Conservation (phyloP, 1,140 invertebrate species). For the Diorhabda carinulata region DNA sequence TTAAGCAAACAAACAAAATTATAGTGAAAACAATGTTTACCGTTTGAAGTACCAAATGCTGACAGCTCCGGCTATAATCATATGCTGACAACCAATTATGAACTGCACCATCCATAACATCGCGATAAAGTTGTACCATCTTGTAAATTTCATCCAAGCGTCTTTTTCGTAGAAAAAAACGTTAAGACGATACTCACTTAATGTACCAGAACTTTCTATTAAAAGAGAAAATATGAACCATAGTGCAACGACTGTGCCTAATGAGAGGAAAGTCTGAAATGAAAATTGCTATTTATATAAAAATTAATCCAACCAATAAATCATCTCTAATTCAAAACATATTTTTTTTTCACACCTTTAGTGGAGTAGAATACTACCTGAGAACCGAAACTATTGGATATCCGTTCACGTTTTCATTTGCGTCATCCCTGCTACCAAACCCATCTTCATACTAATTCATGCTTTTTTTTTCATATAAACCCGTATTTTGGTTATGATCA, state of each 20-base stretch:
- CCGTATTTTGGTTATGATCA: too few relatives aligned
- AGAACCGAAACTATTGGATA: too few relatives aligned
- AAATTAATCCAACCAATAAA: too few relatives aligned
- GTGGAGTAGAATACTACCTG: too few relatives aligned
- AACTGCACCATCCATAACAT: conserved; percentile 72
- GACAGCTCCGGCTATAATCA: conserved; percentile 71
- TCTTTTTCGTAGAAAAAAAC: conserved; percentile 55
- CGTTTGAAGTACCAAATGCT: conserved; percentile 76
- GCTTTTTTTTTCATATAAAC: too few relatives aligned
- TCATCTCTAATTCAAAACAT: too few relatives aligned
- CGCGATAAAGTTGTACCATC: conserved; percentile 54
- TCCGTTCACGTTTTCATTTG: too few relatives aligned
- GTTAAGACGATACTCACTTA: conserved; percentile 47
- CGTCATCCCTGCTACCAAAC: too few relatives aligned
- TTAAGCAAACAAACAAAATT: too few relatives aligned
- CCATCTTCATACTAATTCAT: too few relatives aligned
- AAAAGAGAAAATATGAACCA: conserved; percentile 60
- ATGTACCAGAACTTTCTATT: conserved; percentile 61
- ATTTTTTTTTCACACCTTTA: too few relatives aligned
- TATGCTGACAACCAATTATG: conserved; percentile 71
- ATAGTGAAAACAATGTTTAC: conserved; percentile 44
- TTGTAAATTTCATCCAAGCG: conserved; percentile 50
- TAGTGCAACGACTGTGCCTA: conserved; percentile 53
- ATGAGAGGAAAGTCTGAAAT: conserved; percentile 61
- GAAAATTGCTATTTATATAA: background rate